Conservation (phyloP, 2,797 vertebrate species). For the Neosalanx taihuensis region DNA sequence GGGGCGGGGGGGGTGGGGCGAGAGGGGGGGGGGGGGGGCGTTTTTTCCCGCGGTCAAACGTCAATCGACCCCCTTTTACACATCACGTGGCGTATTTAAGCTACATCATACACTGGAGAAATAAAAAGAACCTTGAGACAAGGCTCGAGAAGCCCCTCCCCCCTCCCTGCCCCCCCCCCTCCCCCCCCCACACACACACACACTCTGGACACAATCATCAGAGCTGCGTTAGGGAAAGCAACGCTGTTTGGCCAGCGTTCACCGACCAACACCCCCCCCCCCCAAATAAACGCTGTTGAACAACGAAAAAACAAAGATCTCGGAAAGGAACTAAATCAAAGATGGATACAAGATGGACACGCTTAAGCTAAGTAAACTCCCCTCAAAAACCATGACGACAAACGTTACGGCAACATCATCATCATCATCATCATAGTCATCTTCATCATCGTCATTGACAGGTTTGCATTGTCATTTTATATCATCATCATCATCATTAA, state of each 20-base stretch:
- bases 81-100: too few species aligned
- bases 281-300: constrained; percentile 41
- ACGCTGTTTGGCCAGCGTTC: constrained; percentile 43
- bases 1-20: too few species aligned
- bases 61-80: too few species aligned
- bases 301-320: not conserved
- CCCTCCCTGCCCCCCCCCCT: constrained; percentile 14
- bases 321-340: not conserved
- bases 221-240: constrained; percentile 64
- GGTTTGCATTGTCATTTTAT: constrained; percentile 68
- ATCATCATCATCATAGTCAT: constrained; percentile 35
- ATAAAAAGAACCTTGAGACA: not conserved
- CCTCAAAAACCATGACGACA: constrained; percentile 65
- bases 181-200: too few species aligned
- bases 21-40: too few species aligned
- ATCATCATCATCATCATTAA: constrained; percentile 70
- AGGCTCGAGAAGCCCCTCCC: not conserved
- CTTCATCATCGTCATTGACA: constrained; percentile 44
- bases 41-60: too few species aligned
- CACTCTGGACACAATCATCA: constrained; percentile 32
- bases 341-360: constrained; percentile 69
- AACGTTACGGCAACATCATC: constrained; percentile 66
- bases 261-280: constrained; percentile 35
- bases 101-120: not conserved
- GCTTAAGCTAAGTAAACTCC: constrained; percentile 57